Percentiles rank a stretch among this genome's conserved stretches.
phyloP scores from a whole-genome alignment of 2,113 vertebrate genomes.

The Corythaeola cristata region DNA sequence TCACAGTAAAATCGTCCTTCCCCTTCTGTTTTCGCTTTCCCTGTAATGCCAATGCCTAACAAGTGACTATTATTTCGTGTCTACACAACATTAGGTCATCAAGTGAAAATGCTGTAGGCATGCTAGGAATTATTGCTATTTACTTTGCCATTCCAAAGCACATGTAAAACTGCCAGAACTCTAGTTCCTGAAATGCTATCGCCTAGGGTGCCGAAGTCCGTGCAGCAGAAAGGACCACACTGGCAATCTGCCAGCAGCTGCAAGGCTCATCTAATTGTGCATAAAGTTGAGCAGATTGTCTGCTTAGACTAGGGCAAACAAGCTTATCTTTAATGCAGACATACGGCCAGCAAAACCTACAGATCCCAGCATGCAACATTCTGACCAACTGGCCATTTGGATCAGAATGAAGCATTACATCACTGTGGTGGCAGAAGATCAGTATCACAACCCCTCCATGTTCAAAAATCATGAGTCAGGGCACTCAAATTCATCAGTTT shows the following conservation, averaged over 20 bases:
- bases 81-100: not conserved
- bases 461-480: not conserved
- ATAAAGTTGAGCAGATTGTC: conserved; percentile 63
- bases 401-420: conserved; percentile 3
- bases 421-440: not conserved
- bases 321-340: conserved; percentile 64
- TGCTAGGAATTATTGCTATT: conserved; percentile 11
- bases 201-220: not conserved
- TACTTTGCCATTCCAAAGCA: not conserved
- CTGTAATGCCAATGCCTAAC: not conserved
- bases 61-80: not conserved
- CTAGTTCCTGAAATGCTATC: not conserved
- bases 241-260: conserved; percentile 35
- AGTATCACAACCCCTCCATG: not conserved
- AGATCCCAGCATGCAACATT: conserved; percentile 34
- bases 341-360: conserved; percentile 65
- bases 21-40: not conserved
- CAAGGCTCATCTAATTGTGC: conserved; percentile 56
- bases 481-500: not conserved
- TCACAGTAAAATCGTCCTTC: not conserved
- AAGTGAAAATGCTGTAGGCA: not conserved
- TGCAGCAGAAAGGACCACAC: not conserved
- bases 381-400: conserved; percentile 55
- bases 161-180: conserved; percentile 3
- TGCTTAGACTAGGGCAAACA: conserved; percentile 55